Percentiles rank a stretch among this genome's conserved stretches.
These are phyloP conservation scores for Panzeria rudis DNA, from an alignment of 2,888 invertebrate species.

Conservation along the genomic window DNA sequence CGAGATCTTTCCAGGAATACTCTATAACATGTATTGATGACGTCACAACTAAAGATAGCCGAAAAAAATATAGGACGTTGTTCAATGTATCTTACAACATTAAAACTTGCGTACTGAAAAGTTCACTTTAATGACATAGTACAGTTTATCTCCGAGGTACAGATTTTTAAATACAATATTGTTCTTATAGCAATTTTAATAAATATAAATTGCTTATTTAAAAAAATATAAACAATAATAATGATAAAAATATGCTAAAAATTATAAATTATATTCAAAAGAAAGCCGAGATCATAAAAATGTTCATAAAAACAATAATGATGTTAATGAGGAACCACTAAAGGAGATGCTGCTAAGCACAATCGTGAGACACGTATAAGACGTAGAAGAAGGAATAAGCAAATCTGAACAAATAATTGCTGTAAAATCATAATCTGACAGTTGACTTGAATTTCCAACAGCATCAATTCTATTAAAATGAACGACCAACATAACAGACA, in stretches of 20 bases:
- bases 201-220: constrained; percentile 6
- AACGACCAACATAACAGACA: constrained; percentile 2
- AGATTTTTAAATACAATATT: background rate
- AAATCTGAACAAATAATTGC: constrained; percentile 46
- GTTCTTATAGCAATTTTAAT: background rate
- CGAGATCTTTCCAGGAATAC: too few species aligned
- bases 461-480: constrained; percentile 15
- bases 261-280: constrained; percentile 10
- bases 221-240: background rate
- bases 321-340: constrained; percentile 20
- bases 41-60: too few species aligned
- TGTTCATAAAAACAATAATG: background rate
- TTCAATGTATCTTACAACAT: too few species aligned
- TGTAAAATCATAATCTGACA: constrained; percentile 39
- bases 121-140: too few species aligned
- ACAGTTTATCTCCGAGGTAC: too few species aligned
- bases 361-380: background rate
- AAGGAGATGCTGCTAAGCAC: background rate
- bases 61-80: too few species aligned
- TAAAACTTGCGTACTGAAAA: too few species aligned
- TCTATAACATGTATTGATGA: too few species aligned
- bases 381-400: background rate
- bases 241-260: constrained; percentile 13
- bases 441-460: constrained; percentile 41
- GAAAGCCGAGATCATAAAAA: constrained; percentile 5